Base-by-base conservation (phyloP, 2,113 vertebrate genomes). In the Chroicocephalus ridibundus region DNA sequence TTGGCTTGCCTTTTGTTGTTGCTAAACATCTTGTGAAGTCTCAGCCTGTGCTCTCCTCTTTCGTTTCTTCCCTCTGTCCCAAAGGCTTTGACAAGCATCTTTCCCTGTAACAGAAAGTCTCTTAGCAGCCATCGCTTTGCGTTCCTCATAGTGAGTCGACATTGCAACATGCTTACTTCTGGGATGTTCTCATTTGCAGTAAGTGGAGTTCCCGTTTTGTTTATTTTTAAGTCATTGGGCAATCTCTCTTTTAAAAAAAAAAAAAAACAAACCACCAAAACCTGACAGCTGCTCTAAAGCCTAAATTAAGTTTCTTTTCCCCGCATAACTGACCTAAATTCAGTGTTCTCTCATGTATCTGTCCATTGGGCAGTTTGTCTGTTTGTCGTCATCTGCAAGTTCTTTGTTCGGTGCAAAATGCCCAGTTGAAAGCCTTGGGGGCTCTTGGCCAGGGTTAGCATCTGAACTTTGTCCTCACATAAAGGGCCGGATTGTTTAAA, bases 201-300 rank as follows among this genome's bases (percentile, higher is more conserved):
- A 91, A 89, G 54, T 72, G 64, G 81, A 95, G 86, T 97, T 97
- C 84, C 93, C 2, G 5, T 91, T 96, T 86, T 58, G 51, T 92
- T 95, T 93, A 80, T 96, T 97, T 97, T 88, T 91, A 82, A 96
- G 78, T 51, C 49, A 40, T 94, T 96, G 58, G 90, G 69, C 93
- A 96, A 96, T 94, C 86, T 65, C 86, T 82, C 80, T 25, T 32
- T 75, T 69, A 20, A 1, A 44, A 82, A 88, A 71, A 57, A 55
- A 83, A 36, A 21, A 12, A 27, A 8, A 64, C 57, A 44, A 84
- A 90, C 8, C 46, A 52, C 24, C 11, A 64, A 55, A 46, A n/a
- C 11, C 75, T 71, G 65, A 47, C 64, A 81, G 60, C 81, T 96
- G 38, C 21, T 55, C 64, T 93, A 72, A 86, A 47, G 29, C 29